These are phyloP conservation scores for Pyrrhosoma nymphula DNA, from an alignment of 2,888 invertebrate species.

Conservation along the genomic window DNA sequence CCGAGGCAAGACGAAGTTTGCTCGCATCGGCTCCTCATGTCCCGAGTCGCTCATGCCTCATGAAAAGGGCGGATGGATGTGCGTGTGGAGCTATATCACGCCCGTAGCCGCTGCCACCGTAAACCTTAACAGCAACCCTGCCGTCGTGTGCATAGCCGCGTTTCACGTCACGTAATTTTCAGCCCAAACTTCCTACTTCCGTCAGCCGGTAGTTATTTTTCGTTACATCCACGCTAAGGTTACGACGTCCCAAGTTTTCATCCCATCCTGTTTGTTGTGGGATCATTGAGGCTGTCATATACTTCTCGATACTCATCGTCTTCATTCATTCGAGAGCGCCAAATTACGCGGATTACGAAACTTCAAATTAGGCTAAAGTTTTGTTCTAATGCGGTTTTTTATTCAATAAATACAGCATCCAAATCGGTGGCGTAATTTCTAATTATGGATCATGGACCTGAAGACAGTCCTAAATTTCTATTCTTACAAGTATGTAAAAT, in stretches of 20 bases:
- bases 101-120: not conserved
- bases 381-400: too few relatives aligned
- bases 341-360: not conserved
- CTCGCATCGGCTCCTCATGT: constrained; percentile 20
- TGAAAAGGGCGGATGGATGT: not conserved
- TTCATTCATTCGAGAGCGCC: not conserved
- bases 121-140: not conserved
- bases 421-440: too few relatives aligned
- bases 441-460: too few relatives aligned
- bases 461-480: too few relatives aligned
- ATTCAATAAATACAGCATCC: too few relatives aligned
- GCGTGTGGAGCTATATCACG: not conserved
- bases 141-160: not conserved
- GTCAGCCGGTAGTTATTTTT: not conserved
- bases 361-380: too few relatives aligned
- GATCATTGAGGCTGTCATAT: not conserved
- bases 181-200: not conserved
- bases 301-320: not conserved
- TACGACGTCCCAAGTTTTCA: not conserved
- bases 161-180: not conserved
- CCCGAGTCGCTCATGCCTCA: constrained; percentile 14
- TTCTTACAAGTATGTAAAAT: too few relatives aligned
- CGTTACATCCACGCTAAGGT: not conserved
- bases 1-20: constrained; percentile 52
- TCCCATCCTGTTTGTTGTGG: not conserved